Conservation (phyloP, 2,888 invertebrate species). For the Galeopsomyia nigrocyanea region DNA sequence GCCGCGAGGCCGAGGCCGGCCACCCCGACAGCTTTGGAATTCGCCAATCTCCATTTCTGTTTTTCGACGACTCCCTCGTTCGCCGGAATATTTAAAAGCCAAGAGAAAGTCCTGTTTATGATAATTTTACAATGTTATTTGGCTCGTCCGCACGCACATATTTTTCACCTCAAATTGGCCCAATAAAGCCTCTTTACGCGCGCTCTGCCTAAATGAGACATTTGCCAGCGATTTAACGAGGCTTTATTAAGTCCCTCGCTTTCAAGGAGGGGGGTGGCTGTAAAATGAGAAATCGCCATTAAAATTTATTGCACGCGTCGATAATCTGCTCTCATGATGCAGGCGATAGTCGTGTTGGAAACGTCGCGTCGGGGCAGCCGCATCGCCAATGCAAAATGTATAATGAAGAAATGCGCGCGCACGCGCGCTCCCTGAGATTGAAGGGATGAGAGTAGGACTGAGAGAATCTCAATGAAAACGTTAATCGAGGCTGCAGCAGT, state of each 20-base stretch:
- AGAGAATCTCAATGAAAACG: too few relatives aligned
- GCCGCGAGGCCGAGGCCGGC: slow-evolving; percentile 21
- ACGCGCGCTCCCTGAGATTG: not conserved
- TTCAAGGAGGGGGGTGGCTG: too few relatives aligned
- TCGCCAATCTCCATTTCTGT: slow-evolving; percentile 26
- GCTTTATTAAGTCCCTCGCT: too few relatives aligned
- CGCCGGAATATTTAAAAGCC: slow-evolving; percentile 39
- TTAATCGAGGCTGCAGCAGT: not conserved
- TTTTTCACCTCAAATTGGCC: too few relatives aligned
- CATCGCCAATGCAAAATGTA: not conserved
- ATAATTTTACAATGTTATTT: slow-evolving; percentile 39
- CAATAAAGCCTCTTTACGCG: too few relatives aligned
- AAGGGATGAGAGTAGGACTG: too few relatives aligned
- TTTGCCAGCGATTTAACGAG: too few relatives aligned
- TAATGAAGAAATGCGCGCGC: not conserved
- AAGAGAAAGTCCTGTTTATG: slow-evolving; percentile 31
- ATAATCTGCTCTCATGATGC: too few relatives aligned
- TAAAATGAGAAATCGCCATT: too few relatives aligned
- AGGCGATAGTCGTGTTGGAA: too few relatives aligned
- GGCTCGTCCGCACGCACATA: slow-evolving; percentile 5
- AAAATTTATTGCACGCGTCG: too few relatives aligned
- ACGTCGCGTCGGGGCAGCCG: not conserved
- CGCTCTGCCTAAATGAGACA: too few relatives aligned
- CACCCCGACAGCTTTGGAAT: slow-evolving; percentile 38
- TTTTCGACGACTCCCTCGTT: slow-evolving; percentile 10